phyloP scores from a whole-genome alignment of 2,888 invertebrate species.

The Cheilosia soror region DNA sequence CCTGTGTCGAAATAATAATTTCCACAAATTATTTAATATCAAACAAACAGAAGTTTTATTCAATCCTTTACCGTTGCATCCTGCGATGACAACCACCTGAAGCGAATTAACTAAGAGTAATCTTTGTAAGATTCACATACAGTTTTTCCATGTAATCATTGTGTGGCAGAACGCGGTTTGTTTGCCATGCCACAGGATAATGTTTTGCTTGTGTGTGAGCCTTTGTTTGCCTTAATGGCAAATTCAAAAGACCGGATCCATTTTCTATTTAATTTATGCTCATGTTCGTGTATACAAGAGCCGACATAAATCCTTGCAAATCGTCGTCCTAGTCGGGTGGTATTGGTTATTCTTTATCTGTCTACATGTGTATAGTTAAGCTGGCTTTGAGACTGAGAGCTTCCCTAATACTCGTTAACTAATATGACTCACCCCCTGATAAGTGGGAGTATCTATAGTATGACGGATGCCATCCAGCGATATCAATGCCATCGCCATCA shows the following conservation, averaged over 20 bases:
- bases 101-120: conserved; percentile 22
- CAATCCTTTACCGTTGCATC: neutral
- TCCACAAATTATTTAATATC: conserved; percentile 39
- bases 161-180: conserved; percentile 27
- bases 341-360: conserved; percentile 51
- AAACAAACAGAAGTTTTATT: conserved; percentile 28
- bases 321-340: conserved; percentile 33
- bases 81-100: conserved; percentile 3
- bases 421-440: neutral
- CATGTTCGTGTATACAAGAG: conserved; percentile 61
- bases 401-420: conserved; percentile 12
- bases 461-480: neutral
- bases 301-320: conserved; percentile 63
- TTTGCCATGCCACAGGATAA: conserved; percentile 63
- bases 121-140: conserved; percentile 1
- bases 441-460: neutral
- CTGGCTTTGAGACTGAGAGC: conserved; percentile 31
- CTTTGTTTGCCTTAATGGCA: conserved; percentile 49
- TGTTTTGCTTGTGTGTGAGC: conserved; percentile 47
- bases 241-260: conserved; percentile 49
- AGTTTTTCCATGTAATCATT: conserved; percentile 17
- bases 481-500: conserved; percentile 43
- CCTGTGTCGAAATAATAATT: conserved; percentile 10
- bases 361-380: conserved; percentile 36
- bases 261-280: conserved; percentile 66